phyloP scores from a whole-genome alignment of 2,113 vertebrate genomes.

The Elgaria multicarinata region DNA sequence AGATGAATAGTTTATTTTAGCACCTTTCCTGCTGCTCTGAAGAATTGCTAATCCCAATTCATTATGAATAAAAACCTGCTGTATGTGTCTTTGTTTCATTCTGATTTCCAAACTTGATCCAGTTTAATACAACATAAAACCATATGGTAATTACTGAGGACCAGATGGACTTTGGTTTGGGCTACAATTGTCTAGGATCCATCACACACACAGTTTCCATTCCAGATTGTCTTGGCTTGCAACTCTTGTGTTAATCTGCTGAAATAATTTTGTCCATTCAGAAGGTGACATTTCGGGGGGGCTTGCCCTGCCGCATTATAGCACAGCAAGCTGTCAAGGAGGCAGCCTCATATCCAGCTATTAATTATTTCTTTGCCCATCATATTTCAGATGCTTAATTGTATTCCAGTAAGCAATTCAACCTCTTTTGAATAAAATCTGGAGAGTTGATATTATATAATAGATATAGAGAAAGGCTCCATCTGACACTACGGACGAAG shows the following conservation, averaged over 20 bases:
- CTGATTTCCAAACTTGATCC: conserved; percentile 8
- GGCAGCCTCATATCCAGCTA: conserved; percentile 58
- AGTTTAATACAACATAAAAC: conserved; percentile 27
- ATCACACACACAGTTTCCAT: conserved; percentile 45
- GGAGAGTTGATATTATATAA: not conserved
- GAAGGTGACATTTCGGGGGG: conserved; percentile 46
- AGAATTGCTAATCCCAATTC: not conserved
- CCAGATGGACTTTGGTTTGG: conserved; percentile 37
- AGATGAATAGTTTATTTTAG: not conserved
- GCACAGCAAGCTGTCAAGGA: conserved; percentile 50
- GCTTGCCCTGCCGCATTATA: conserved; percentile 57
- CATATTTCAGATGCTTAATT: conserved; percentile 20
- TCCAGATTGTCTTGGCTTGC: conserved; percentile 54
- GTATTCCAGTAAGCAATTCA: conserved; percentile 36
- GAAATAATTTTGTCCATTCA: conserved; percentile 55
- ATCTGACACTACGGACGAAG: not conserved
- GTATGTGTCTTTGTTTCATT: not conserved
- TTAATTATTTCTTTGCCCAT: conserved; percentile 53
- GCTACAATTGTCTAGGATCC: conserved; percentile 40
- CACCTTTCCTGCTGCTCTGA: not conserved
- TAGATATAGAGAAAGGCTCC: not conserved
- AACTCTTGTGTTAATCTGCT: conserved; percentile 51
- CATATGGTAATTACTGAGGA: fast-evolving
- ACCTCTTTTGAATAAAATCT: conserved; percentile 45
- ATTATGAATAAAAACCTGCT: not conserved